These are phyloP conservation scores for Amia ocellicauda DNA, from an alignment of 2,113 vertebrate genomes.

Conservation along the genomic window DNA sequence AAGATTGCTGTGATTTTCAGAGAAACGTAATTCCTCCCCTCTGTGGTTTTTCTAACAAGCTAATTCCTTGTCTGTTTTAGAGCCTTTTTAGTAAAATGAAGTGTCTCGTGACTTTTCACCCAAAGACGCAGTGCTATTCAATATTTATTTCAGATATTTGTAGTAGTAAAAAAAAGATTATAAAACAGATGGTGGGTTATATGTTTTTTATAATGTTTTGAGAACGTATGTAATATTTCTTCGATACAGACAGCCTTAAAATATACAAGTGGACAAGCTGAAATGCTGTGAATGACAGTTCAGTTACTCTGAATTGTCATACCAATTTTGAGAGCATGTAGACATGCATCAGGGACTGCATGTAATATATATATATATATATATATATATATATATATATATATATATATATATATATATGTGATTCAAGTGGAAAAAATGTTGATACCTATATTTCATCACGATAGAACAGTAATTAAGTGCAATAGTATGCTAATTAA, in stretches of 20 bases:
- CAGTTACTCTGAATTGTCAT: conserved; percentile 41
- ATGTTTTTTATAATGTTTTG: background rate
- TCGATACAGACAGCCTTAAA: conserved; percentile 3
- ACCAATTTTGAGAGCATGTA: conserved; percentile 41
- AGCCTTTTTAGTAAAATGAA: background rate
- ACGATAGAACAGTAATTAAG: conserved; percentile 5
- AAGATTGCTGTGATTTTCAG: conserved; percentile 48
- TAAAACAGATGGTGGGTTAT: background rate
- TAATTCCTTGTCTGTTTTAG: background rate
- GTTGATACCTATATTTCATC: conserved; percentile 3
- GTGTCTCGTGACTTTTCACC: background rate
- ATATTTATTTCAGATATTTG: background rate
- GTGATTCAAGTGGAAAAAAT: background rate
- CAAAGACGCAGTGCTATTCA: background rate
- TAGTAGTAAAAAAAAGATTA: background rate
- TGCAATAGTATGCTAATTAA: conserved; percentile 22
- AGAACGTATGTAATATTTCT: background rate
- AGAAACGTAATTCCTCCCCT: background rate
- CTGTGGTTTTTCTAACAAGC: conserved; percentile 7
- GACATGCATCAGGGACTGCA: conserved; percentile 37
- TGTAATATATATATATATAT: conserved; percentile 10
- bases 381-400: background rate
- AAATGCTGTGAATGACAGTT: conserved; percentile 43
- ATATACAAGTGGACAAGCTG: conserved; percentile 18
- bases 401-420: background rate